These are phyloP conservation scores for Oncorhynchus nerka DNA, from an alignment of 2,113 vertebrate species.

Conservation along the genomic window DNA sequence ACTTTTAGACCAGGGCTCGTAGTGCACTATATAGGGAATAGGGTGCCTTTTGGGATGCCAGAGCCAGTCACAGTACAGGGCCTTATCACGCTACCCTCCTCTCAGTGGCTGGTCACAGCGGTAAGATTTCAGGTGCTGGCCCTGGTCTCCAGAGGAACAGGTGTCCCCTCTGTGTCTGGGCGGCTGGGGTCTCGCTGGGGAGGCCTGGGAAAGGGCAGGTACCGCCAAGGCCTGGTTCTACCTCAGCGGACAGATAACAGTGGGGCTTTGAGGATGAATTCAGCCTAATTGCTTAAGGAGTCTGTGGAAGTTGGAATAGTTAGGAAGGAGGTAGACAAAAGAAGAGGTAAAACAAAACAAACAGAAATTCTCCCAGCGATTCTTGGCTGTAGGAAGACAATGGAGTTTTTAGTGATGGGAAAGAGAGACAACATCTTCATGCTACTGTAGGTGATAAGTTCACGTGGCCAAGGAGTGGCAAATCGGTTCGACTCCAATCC, in stretches of 20 bases:
- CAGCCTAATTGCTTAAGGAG: constrained; percentile 82
- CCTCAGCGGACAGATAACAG: constrained; percentile 98
- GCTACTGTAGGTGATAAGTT: too few relatives aligned
- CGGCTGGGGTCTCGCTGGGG: constrained; percentile 83
- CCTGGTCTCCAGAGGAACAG: constrained; percentile 85
- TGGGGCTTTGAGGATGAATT: constrained; percentile 89
- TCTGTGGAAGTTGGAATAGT: constrained; percentile 32
- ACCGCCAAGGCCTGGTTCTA: constrained; percentile 89
- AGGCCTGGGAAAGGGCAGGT: constrained; percentile 99
- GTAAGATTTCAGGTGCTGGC: constrained; percentile 98
- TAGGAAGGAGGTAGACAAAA: constrained; percentile 40
- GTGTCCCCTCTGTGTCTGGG: constrained; percentile 93
- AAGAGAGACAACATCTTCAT: too few relatives aligned
- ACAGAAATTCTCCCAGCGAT: constrained; percentile 64
- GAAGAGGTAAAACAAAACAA: constrained; percentile 31
- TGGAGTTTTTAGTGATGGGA: constrained; percentile 15
- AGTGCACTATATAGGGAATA: too few relatives aligned
- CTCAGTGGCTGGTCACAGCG: constrained; percentile 83
- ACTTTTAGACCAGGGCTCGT: too few relatives aligned
- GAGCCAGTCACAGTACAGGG: constrained; percentile 77
- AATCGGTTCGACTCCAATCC: too few relatives aligned
- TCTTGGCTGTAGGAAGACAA: constrained; percentile 61
- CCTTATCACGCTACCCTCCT: constrained; percentile 86
- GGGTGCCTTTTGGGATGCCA: too few relatives aligned
- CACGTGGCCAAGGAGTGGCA: too few relatives aligned